Evolutionary conservation across 23 tunicate genomes (phyloP), one percentile per base, ranked within the genome.

Genomic region (Halocynthia roretzi): DNA sequence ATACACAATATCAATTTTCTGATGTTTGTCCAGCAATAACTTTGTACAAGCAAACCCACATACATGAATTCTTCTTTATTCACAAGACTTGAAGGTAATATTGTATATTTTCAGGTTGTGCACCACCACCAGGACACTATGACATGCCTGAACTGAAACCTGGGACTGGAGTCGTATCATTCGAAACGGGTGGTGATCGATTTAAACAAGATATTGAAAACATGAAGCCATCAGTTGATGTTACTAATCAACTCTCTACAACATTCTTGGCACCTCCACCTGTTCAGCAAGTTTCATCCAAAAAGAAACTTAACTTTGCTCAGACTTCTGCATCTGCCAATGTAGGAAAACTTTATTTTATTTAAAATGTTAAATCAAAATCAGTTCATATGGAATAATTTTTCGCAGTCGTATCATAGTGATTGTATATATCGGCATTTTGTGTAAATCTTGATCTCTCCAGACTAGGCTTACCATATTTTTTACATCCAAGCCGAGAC

Each of bases 81-180:
- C 61, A 44, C 5, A 72, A 19, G n/a, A 72, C 51, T 72, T 14
- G 2, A 12, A 2, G 10, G 4, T 44, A 20, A 71, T 11, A 12
- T 78, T 44, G n/a, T 71, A 70, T n/a, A 10, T 17, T 66, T 70
- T 23, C 50, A 87, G 93, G 76, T 18, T 67, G 53, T 62, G 96
- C 64, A 22, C 98, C 98, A 22, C 71, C 92, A 5, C 92, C 92
- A 50, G 92, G 98, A 10, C 82, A 82, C 11, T 92, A 92, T 80
- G 40, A 72, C 51, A 52, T 92, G 50, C 40, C 57, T 20, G 86
- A 77, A 7, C 8, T 54, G 2, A 31, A 60, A 19, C 70, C 74
- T 0, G 54, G 62, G 5, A 50, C 65, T 21, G 87, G 92, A 5
- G 72, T 78, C 6, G 10, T 86, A 11, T 77, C 84, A 77, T 92